Evolutionary conservation across 1,140 invertebrate genomes (phyloP).

Genomic region (Venturia canescens): DNA sequence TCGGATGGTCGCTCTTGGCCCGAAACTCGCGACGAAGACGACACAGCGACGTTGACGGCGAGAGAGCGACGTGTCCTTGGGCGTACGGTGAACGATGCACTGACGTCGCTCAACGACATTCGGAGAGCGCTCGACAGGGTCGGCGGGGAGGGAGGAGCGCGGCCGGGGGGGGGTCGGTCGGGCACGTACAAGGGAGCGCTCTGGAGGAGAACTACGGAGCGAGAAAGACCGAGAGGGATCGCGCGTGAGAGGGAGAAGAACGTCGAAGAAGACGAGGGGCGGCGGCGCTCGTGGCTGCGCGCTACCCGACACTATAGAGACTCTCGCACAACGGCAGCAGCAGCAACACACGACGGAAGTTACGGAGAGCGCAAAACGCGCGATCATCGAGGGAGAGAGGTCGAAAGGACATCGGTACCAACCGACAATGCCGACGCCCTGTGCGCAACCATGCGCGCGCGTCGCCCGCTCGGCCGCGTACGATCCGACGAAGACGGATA

Average conservation of each 20-base stretch:
- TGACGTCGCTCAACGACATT: conserved; percentile 45
- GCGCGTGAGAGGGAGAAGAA: conserved; percentile 13
- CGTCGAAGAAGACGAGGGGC: conserved; percentile 46
- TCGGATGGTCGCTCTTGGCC: too few relatives aligned
- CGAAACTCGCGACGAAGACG: not conserved
- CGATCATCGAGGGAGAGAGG: conserved; percentile 60
- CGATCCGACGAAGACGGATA: not conserved
- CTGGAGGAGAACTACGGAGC: conserved; percentile 7
- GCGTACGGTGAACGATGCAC: conserved; percentile 51
- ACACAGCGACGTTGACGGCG: conserved; percentile 5
- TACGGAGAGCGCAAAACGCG: conserved; percentile 13
- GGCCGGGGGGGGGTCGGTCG: not conserved
- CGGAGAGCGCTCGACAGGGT: conserved; percentile 30
- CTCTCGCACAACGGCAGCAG: not conserved
- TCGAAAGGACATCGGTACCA: conserved; percentile 70
- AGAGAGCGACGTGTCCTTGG: conserved; percentile 36
- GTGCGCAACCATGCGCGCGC: conserved; percentile 56
- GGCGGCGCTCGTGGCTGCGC: conserved; percentile 10
- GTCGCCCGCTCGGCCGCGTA: conserved; percentile 34
- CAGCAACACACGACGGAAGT: conserved; percentile 37
- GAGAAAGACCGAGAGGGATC: conserved; percentile 15
- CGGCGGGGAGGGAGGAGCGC: not conserved
- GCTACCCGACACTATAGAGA: not conserved
- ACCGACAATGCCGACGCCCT: conserved; percentile 56
- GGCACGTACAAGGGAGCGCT: conserved; percentile 35